Base-by-base conservation (phyloP, 2,888 invertebrate genomes). In the Oligia strigilis region DNA sequence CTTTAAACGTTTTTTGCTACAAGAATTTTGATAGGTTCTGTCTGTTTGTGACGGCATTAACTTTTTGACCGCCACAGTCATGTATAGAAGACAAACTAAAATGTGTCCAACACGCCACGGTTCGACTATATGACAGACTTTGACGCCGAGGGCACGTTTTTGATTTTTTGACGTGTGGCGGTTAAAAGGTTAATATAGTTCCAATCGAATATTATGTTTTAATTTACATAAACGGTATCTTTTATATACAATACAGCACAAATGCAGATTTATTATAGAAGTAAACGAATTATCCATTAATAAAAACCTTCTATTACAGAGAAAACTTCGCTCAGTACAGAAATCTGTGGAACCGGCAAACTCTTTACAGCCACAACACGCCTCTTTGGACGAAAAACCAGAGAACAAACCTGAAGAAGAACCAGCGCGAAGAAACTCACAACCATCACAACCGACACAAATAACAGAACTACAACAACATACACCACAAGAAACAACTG, bases 291-390 rank as follows among this genome's bases (percentile, higher is more conserved):
- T 13, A 43, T 11, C 29, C 6, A n/a, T n/a, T 74, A 74, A 75
- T 52, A 49, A 2, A 40, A 70, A n/a, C 82, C 75, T 87, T 89
- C 77, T 92, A 64, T 94, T 84, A 55, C 95, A 98, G 98, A 97
- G 98, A 88, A 98, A 98, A 93, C 97, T 98, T 71, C 97, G 98
- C 73, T 96, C 97, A 23, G 98, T 98, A 23, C 98, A 98, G 88
- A 96, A 97, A 82, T 97, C 97, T 1, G 95, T 94, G 1, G 97
- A 96, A 82, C 97, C 97, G 1, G 55, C 86, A 13, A 97, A 96
- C 82, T 92, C 95, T 49, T 87, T 95, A 46, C 89, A 93, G 29
- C 94, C 94, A 43, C 94, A 94, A 74, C 94, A 94, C 66, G 91
- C 92, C 1, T 95, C 96, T 0, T 82, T 95, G 23, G 97, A 97